phyloP scores from a whole-genome alignment of 2,113 vertebrate genomes.

The Narcine bancroftii region DNA sequence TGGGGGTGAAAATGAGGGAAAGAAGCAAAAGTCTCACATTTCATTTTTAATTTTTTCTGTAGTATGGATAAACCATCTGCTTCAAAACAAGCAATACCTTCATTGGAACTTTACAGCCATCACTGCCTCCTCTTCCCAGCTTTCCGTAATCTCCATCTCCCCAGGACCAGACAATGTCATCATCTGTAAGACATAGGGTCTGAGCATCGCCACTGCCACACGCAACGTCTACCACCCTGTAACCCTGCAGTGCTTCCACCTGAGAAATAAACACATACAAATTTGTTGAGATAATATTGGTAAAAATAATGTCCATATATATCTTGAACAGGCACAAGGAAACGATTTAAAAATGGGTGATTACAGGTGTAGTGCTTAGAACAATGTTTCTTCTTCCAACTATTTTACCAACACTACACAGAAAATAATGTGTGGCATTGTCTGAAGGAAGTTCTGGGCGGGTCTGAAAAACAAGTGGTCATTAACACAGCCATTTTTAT shows the following conservation, averaged over 20 bases:
- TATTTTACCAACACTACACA: background rate
- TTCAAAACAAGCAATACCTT: slow-evolving; percentile 63
- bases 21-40: background rate
- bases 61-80: background rate
- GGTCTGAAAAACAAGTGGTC: background rate
- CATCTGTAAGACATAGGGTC: slow-evolving; percentile 88
- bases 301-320: too few species aligned
- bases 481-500: background rate
- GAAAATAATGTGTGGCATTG: background rate
- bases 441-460: background rate
- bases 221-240: slow-evolving; percentile 88
- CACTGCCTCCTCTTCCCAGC: slow-evolving; percentile 88
- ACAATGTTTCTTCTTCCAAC: background rate
- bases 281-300: background rate
- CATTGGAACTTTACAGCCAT: slow-evolving; percentile 96
- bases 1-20: background rate
- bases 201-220: slow-evolving; percentile 95
- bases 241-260: slow-evolving; percentile 95
- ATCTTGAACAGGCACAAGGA: background rate
- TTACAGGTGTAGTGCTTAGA: background rate
- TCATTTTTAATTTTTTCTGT: background rate
- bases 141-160: slow-evolving; percentile 97
- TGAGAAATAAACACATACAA: slow-evolving; percentile 44
- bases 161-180: slow-evolving; percentile 98
- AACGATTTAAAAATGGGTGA: background rate